A percentile compares a stretch with the other conserved stretches of the same genome.
These are phyloP conservation scores for Arrhopalites spinosus DNA, from an alignment of 2,888 invertebrate species.

Conservation along the genomic window DNA sequence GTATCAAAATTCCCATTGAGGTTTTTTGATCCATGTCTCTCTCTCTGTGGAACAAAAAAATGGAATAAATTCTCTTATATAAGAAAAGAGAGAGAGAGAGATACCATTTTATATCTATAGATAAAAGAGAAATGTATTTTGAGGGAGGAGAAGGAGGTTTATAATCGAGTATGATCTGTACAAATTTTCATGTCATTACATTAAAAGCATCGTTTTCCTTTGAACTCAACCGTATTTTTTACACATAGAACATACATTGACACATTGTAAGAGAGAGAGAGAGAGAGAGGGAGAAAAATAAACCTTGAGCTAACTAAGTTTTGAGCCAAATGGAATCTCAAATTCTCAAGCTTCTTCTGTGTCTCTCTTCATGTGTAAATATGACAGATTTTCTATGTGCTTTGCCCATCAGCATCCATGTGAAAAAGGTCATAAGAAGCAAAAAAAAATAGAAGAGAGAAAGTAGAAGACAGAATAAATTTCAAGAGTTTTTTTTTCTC, in stretches of 20 bases:
- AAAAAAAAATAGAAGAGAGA: too few species aligned
- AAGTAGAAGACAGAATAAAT: conserved; percentile 9
- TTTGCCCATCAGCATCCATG: conserved; percentile 10
- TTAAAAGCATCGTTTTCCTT: conserved; percentile 34
- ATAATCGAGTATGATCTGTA: too few species aligned
- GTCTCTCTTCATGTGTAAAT: conserved; percentile 21
- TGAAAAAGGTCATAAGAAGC: too few species aligned
- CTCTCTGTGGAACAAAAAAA: too few species aligned
- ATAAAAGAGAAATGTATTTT: too few species aligned
- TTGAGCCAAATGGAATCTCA: conserved; percentile 5
- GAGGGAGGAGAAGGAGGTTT: too few species aligned
- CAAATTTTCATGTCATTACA: conserved; percentile 34
- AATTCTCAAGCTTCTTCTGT: not conserved
- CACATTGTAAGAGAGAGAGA: not conserved
- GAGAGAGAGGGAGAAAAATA: conserved; percentile 1
- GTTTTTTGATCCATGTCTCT: too few species aligned
- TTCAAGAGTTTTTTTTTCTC: not conserved
- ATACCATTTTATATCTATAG: too few species aligned
- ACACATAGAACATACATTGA: not conserved
- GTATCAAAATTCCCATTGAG: too few species aligned
- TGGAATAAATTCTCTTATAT: too few species aligned
- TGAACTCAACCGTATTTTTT: conserved; percentile 11
- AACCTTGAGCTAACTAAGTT: conserved; percentile 24
- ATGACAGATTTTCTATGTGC: conserved; percentile 9
- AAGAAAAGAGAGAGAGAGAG: too few species aligned